Evolutionary conservation across 2,797 vertebrate species (phyloP), one percentile per base, ranked within the genome.

Genomic region (Streptopelia turtur): DNA sequence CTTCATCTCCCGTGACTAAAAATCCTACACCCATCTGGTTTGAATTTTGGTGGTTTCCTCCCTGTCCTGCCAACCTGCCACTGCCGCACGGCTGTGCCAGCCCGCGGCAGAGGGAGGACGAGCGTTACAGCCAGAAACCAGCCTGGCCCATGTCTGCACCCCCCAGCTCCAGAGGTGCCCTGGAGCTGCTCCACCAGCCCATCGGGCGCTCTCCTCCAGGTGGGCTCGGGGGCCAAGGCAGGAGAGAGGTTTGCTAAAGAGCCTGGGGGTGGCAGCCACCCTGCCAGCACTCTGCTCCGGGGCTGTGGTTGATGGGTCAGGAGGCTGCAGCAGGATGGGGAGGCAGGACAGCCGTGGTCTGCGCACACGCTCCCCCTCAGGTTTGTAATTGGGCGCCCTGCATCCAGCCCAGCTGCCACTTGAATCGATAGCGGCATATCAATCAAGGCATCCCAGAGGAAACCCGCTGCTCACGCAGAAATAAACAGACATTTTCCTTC

Each of bases 361-460:
- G 56, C 5, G 3, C 86, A 60, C 52, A 6, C 5, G 22, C n/a
- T 79, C 64, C 70, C 52, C 71, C 87, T 33, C 0, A 0, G 24
- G 85, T 94, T 75, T 0, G 0, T 65, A 61, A 93, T 9, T 70
- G 89, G 70, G 83, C 0, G 0, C 79, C 85, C 89, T 56, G 53
- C 0, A 0, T 76, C 84, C 84, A 86, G 65, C 91, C 87, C 82
- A 88, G 94, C 93, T 95, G 91, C 78, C 2, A 9, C 87, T 72
- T 68, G 47, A 69, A 84, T 96, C 85, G 80, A 87, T 87, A 85
- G n/a, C 68, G 74, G 70, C 1, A 11, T 84, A 90, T 88, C 87
- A 90, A 39, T 63, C 82, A 78, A 78, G 57, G 72, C 65, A 83
- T 75, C 95, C 94, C 87, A 60, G 47, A 93, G 84, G 82, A 80